Conservation (phyloP, 2,888 invertebrate genomes). For the Caenorhabditis doughertyi region DNA sequence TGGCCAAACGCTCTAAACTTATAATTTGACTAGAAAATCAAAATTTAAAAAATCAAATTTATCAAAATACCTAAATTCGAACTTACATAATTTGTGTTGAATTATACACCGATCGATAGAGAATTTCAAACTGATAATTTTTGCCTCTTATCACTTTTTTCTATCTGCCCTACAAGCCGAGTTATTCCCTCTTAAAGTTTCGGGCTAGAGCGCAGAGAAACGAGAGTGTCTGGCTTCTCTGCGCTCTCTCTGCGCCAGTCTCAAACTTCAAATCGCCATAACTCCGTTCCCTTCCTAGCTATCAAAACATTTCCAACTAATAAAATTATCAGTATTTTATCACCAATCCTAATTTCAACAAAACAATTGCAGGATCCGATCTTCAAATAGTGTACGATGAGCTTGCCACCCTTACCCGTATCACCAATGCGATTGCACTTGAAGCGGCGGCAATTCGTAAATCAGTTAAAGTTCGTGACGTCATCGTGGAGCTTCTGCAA, state of each 20-base stretch:
- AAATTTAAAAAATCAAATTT: too few relatives aligned
- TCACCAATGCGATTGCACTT: conserved; percentile 7
- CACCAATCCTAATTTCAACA: too few relatives aligned
- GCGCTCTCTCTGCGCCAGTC: too few relatives aligned
- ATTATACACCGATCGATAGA: too few relatives aligned
- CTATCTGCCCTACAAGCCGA: background rate
- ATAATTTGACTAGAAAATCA: too few relatives aligned
- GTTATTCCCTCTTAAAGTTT: background rate
- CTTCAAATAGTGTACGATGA: background rate
- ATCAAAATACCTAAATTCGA: background rate
- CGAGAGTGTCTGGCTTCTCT: too few relatives aligned
- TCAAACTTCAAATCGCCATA: too few relatives aligned
- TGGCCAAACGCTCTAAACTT: too few relatives aligned
- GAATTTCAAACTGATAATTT: background rate
- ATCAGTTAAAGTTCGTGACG: background rate
- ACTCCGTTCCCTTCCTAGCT: too few relatives aligned
- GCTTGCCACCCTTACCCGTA: background rate
- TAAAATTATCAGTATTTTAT: background rate
- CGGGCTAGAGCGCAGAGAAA: background rate
- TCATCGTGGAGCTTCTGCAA: conserved; percentile 7
- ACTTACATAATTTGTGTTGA: too few relatives aligned
- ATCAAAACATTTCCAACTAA: background rate
- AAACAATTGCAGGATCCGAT: too few relatives aligned
- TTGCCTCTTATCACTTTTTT: background rate
- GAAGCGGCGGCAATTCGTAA: background rate